Percentiles rank a stretch among this genome's conserved stretches.
Conservation (phyloP, 2,797 vertebrate genomes). For the Columba guinea region DNA sequence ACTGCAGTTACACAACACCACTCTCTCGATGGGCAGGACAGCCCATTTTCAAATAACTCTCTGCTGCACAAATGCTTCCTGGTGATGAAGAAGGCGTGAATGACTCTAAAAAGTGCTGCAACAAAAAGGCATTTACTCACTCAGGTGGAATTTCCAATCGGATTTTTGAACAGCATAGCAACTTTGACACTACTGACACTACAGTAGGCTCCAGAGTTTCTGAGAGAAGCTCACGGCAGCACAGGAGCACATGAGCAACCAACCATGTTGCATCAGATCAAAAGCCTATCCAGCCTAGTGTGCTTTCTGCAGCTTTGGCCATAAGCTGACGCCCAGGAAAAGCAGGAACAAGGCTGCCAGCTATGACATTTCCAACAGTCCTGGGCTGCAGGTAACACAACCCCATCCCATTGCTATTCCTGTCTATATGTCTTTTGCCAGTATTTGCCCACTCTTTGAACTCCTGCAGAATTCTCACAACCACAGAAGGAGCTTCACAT, state of each 20-base stretch:
- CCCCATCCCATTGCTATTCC: background rate
- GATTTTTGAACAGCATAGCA: background rate
- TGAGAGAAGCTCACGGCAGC: background rate
- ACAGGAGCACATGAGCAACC: background rate
- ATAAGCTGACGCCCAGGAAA: background rate
- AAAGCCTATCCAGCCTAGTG: background rate
- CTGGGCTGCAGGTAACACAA: background rate
- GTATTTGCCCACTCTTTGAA: background rate
- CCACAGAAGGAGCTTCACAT: background rate
- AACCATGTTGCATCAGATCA: background rate
- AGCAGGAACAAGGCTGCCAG: background rate
- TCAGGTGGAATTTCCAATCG: background rate
- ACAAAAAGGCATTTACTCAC: slow-evolving; percentile 31
- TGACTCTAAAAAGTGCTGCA: background rate
- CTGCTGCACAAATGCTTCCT: slow-evolving; percentile 32
- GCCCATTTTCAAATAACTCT: slow-evolving; percentile 37
- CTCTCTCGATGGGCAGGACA: background rate
- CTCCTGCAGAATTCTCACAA: background rate
- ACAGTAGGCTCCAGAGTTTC: background rate
- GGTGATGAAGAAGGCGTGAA: background rate
- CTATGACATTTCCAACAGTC: background rate
- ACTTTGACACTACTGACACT: background rate
- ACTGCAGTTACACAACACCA: slow-evolving; percentile 26
- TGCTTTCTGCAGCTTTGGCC: background rate
- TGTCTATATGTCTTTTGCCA: background rate